Percentiles rank a stretch among this genome's conserved stretches.
Evolutionary conservation across 2,888 invertebrate species (phyloP).

Genomic region (Ischnura elegans): DNA sequence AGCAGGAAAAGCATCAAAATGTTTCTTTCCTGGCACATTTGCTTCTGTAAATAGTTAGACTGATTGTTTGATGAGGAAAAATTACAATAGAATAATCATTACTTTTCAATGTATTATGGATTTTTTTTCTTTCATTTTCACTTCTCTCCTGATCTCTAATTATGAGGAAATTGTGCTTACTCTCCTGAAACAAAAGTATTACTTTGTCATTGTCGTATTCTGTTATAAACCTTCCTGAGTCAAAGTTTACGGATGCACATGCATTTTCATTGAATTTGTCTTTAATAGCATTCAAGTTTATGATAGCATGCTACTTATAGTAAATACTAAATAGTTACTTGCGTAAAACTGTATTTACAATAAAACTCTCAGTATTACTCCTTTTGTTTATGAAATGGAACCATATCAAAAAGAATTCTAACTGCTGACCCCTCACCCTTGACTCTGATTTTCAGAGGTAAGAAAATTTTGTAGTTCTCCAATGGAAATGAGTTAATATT

Average conservation of each 20-base stretch:
- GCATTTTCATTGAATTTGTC: conserved; percentile 61
- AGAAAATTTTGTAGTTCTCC: conserved; percentile 18
- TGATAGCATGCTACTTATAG: conserved; percentile 65
- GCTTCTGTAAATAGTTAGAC: conserved; percentile 66
- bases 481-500: neutral
- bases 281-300: conserved; percentile 52
- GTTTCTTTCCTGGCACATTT: conserved; percentile 65
- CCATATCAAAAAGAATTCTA: conserved; percentile 3
- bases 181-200: conserved; percentile 60
- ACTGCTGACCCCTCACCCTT: neutral
- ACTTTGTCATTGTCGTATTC: conserved; percentile 65
- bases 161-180: conserved; percentile 58
- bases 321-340: conserved; percentile 52
- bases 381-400: conserved; percentile 47
- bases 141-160: conserved; percentile 56
- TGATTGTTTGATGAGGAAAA: conserved; percentile 60
- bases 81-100: conserved; percentile 52
- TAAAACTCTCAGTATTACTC: conserved; percentile 10
- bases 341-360: conserved; percentile 51
- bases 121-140: conserved; percentile 56
- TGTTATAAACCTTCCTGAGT: conserved; percentile 54
- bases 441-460: conserved; percentile 43
- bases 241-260: conserved; percentile 64
- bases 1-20: conserved; percentile 65
- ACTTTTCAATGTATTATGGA: conserved; percentile 54